phyloP scores from a whole-genome alignment of 2,888 invertebrate species.

The Prosopocoilus inquinatus region DNA sequence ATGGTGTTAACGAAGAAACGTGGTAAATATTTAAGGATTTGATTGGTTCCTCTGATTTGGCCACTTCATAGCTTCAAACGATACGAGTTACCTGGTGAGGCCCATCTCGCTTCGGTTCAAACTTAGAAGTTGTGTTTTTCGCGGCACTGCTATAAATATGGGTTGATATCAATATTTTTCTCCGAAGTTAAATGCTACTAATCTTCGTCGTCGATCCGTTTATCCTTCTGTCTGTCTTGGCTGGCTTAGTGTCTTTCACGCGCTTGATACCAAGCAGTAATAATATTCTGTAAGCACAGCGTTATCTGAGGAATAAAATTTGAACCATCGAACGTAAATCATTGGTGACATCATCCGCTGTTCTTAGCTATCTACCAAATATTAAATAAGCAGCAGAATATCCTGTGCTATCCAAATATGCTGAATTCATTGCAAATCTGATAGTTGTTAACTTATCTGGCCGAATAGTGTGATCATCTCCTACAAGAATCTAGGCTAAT shows the following conservation, averaged over 20 bases:
- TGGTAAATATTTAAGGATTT: no score
- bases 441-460: constrained; percentile 27
- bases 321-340: constrained; percentile 11
- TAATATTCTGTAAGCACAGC: background rate
- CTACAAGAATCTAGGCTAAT: constrained; percentile 30
- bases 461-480: constrained; percentile 31
- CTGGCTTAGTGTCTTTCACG: background rate
- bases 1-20: no score
- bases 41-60: no score
- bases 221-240: constrained; percentile 10
- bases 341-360: constrained; percentile 20
- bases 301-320: constrained; percentile 17
- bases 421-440: constrained; percentile 33
- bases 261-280: background rate
- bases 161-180: no score
- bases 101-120: no score
- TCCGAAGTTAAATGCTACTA: no score
- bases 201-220: background rate
- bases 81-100: no score
- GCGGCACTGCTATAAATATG: no score
- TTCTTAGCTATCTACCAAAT: constrained; percentile 34
- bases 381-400: constrained; percentile 32
- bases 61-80: no score
- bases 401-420: constrained; percentile 25
- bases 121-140: no score